Percentiles rank a stretch among this genome's conserved stretches.
phyloP scores from a whole-genome alignment of 2,888 invertebrate genomes.

The Drosophila merina region DNA sequence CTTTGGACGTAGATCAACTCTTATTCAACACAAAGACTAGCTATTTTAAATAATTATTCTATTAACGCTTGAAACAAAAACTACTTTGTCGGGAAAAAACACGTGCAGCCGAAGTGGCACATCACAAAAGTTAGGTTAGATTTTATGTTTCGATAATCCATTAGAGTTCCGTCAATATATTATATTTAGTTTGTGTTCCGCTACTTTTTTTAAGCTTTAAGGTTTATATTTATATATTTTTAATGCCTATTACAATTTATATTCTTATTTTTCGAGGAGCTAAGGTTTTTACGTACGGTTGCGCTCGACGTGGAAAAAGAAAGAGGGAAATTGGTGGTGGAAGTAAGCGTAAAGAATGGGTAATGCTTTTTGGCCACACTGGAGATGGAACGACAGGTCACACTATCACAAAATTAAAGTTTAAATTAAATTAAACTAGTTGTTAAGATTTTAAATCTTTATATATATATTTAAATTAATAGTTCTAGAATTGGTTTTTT shows the following conservation, averaged over 20 bases:
- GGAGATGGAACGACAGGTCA: background rate
- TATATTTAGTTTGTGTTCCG: too few relatives aligned
- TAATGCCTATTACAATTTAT: background rate
- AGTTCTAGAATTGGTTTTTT: background rate
- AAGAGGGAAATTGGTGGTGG: background rate
- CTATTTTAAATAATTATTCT: background rate
- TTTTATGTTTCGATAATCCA: background rate
- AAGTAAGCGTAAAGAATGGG: background rate
- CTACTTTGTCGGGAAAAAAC: background rate
- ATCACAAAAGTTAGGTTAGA: background rate
- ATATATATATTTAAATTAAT: background rate
- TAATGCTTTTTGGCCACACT: background rate
- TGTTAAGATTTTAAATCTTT: too few relatives aligned
- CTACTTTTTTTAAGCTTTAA: background rate
- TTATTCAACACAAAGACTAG: background rate
- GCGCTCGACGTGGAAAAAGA: background rate
- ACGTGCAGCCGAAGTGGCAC: background rate
- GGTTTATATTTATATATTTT: background rate
- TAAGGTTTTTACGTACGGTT: background rate
- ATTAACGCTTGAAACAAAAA: background rate
- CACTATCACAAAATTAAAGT: background rate
- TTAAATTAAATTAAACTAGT: background rate
- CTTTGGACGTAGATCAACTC: background rate
- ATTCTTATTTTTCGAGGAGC: background rate
- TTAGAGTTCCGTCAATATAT: background rate